Evolutionary conservation across 2,797 vertebrate species (phyloP), one percentile per base, ranked within the genome.

Genomic region (Oophaga sylvatica): DNA sequence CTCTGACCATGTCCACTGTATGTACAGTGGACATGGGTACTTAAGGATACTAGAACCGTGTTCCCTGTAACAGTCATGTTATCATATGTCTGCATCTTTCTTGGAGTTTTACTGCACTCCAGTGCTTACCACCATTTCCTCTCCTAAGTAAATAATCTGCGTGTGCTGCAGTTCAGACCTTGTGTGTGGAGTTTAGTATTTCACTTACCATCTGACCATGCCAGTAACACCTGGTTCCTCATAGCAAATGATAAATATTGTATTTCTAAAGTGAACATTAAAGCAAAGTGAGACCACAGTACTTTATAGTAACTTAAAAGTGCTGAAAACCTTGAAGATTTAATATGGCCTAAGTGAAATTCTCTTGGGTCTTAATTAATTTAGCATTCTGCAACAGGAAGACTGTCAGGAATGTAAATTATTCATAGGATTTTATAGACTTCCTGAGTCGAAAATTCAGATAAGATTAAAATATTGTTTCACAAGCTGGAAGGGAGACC

Each of bases 291-390:
- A 92, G 87, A 87, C 91, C 88, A 59, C 85, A 90, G 90, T 91
- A 90, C 91, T 91, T 92, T 89, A 90, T 88, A 62, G 63, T 90
- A 87, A 90, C 93, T 93, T 93, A 93, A 92, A 93, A 94, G 90
- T 90, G 77, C 83, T 90, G 71, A 91, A 93, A 93, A 92, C 90
- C 94, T 94, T 93, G 92, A 94, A 92, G 92, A 92, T 85, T 93
- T 92, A 93, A 92, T 91, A 87, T 92, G 90, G 90, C 88, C 93
- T 91, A 93, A 93, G 93, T 91, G 92, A 93, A 94, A 94, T 92
- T 93, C 94, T 92, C 93, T 84, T 91, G 92, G 93, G 93, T 92
- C 92, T 92, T 93, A 94, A 94, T 94, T 94, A 94, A 93, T 94
- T 93, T 93, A 92, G 92, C 92, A 93, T 93, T 93, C 92, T 92